Conservation (phyloP, 2,797 vertebrate species). For the Acropternis orthonyx region DNA sequence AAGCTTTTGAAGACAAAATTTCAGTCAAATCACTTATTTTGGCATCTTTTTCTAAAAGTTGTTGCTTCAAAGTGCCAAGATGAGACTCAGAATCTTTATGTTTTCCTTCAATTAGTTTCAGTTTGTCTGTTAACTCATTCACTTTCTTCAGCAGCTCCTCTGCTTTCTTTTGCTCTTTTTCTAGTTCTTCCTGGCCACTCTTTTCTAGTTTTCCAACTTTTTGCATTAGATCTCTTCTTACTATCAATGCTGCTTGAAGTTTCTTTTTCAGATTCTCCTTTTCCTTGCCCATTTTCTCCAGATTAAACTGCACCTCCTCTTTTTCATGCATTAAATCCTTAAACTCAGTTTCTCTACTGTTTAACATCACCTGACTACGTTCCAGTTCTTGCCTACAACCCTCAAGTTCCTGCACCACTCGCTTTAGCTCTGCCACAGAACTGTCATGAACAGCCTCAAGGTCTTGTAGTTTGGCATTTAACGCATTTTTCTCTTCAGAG, state of each 20-base stretch:
- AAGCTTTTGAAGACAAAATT: slow-evolving; percentile 57
- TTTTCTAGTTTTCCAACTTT: slow-evolving; percentile 81
- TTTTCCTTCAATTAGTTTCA: slow-evolving; percentile 47
- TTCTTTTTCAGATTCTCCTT: slow-evolving; percentile 86
- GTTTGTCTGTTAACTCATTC: slow-evolving; percentile 67
- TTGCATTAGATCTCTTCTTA: slow-evolving; percentile 85
- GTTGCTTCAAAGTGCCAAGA: slow-evolving; percentile 68
- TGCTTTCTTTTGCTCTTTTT: slow-evolving; percentile 62
- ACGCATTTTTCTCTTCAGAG: slow-evolving; percentile 72
- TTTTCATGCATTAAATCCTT: slow-evolving; percentile 72
- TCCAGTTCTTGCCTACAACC: slow-evolving; percentile 64
- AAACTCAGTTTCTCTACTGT: slow-evolving; percentile 63
- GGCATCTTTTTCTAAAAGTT: slow-evolving; percentile 74
- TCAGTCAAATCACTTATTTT: slow-evolving; percentile 61
- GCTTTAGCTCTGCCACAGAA: slow-evolving; percentile 49
- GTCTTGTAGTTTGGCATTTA: slow-evolving; percentile 71
- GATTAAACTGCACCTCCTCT: slow-evolving; percentile 67
- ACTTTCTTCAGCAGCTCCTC: slow-evolving; percentile 69
- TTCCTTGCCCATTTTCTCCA: slow-evolving; percentile 78
- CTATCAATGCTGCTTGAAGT: slow-evolving; percentile 83
- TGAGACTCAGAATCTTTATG: slow-evolving; percentile 65
- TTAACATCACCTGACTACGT: slow-evolving; percentile 39
- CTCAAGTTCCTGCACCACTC: slow-evolving; percentile 70
- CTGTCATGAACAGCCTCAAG: slow-evolving; percentile 51
- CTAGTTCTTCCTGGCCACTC: slow-evolving; percentile 67